Base-by-base conservation (phyloP, 2,113 vertebrate species). In the Megaceryle maxima region DNA sequence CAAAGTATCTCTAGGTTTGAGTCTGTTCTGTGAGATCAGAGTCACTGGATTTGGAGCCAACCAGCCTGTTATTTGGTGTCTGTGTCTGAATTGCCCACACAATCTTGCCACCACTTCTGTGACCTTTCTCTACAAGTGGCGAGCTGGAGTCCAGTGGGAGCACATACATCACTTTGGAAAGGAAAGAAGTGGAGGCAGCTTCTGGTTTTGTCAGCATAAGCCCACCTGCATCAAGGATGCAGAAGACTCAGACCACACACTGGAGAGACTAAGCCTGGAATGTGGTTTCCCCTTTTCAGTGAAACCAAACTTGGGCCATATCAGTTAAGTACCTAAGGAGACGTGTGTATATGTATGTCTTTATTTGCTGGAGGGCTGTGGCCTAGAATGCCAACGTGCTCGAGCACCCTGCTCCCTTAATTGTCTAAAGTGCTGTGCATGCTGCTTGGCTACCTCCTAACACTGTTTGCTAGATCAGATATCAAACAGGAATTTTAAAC, bases 401-500 rank as follows among this genome's bases (percentile, higher is more conserved):
- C 67, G 67, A 89, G 78, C 89, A 84, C 84, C 88, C 84, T 92
- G 78, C 87, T 95, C 88, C 35, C 73, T 94, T 92, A 95, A 92
- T 94, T 74, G 19, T 94, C 92, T 96, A 84, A 94, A 95, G 89
- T 93, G 94, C 90, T 94, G 74, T 87, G 91, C 73, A 29, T 74
- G 74, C 95, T 96, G 96, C 80, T 91, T 94, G 91, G 96, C 96
- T 90, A 89, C 95, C 96, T 97, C 96, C 80, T 97, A 95, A 83
- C 87, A 87, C 96, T 96, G 93, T 97, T 98, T 97, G 97, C 93
- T 94, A 90, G 96, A 89, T 97, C 96, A 96, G 91, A 95, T 87
- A 94, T 96, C 96, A 97, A 97, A 90, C 35, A 95, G 87, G 87
- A 96, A 97, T 97, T 97, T 84, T 93, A 90, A 95, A 97, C 96